A percentile compares a stretch with the other conserved stretches of the same genome.
Evolutionary conservation across 2,797 vertebrate genomes (phyloP).

Genomic region (Eutrigla gurnardus): DNA sequence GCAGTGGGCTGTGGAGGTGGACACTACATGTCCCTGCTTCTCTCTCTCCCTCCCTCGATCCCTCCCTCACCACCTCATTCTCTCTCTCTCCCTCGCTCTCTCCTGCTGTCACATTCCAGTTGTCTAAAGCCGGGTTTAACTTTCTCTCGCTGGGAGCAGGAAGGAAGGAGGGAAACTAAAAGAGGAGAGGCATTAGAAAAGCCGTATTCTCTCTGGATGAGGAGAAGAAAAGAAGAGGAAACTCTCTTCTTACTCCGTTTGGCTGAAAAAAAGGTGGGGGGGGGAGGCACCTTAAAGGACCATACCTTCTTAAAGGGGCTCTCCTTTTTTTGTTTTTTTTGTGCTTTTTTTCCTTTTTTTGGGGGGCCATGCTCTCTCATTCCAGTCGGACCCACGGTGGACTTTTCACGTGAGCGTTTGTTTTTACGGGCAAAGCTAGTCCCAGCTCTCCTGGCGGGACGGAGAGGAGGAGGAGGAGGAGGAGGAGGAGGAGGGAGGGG

Average conservation of each 20-base stretch:
- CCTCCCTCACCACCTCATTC: slow-evolving; percentile 41
- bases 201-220: slow-evolving; percentile 40
- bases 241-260: slow-evolving; percentile 50
- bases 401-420: slow-evolving; percentile 74
- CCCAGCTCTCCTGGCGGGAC: slow-evolving; percentile 61
- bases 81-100: slow-evolving; percentile 43
- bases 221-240: slow-evolving; percentile 55
- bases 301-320: slow-evolving; percentile 77
- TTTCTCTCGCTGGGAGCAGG: slow-evolving; percentile 62
- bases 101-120: slow-evolving; percentile 81
- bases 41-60: slow-evolving; percentile 56
- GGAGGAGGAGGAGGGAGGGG: slow-evolving; percentile 35
- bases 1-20: slow-evolving; percentile 69
- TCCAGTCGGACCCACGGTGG: slow-evolving; percentile 57
- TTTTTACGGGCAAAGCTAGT: slow-evolving; percentile 62
- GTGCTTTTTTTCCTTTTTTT: slow-evolving; percentile 63
- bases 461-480: slow-evolving; percentile 21
- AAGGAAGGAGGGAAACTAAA: slow-evolving; percentile 52
- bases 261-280: slow-evolving; percentile 33
- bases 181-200: slow-evolving; percentile 47
- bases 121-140: slow-evolving; percentile 75
- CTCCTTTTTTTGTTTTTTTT: slow-evolving; percentile 37
- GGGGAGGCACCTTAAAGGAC: slow-evolving; percentile 67
- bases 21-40: slow-evolving; percentile 63
- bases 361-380: slow-evolving; percentile 41